These are phyloP conservation scores for Echinops telfairi DNA, from an alignment of 2,113 vertebrate genomes.

Conservation along the genomic window DNA sequence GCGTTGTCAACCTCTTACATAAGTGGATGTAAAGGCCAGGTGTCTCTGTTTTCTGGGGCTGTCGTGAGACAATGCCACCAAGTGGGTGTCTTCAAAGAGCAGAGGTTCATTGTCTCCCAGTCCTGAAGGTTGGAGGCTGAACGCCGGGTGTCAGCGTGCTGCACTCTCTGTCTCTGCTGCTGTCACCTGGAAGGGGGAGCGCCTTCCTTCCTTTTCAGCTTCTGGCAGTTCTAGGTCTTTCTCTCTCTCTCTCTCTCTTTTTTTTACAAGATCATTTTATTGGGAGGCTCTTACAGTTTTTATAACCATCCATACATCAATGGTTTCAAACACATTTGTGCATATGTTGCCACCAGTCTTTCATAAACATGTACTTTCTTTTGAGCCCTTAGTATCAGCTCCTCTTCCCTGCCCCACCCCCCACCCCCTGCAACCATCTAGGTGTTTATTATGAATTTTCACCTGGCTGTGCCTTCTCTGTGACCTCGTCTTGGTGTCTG, in stretches of 20 bases:
- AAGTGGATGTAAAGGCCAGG: neutral
- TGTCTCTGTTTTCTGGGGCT: neutral
- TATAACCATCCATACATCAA: too few relatives aligned
- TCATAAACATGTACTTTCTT: too few relatives aligned
- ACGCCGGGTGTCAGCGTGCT: neutral
- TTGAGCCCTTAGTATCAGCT: too few relatives aligned
- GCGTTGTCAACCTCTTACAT: neutral
- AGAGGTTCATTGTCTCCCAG: neutral
- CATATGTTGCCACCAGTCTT: too few relatives aligned
- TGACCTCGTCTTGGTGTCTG: neutral
- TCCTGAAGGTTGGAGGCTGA: neutral
- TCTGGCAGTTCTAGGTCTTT: neutral
- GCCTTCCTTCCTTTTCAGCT: neutral
- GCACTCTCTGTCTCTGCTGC: neutral
- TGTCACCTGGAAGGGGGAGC: neutral
- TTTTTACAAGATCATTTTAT: too few relatives aligned
- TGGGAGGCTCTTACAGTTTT: too few relatives aligned
- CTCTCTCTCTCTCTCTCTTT: too few relatives aligned
- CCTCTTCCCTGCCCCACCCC: too few relatives aligned
- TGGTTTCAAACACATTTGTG: too few relatives aligned
- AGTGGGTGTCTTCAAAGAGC: neutral
- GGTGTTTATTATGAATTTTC: too few relatives aligned
- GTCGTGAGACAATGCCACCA: neutral
- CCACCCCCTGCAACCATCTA: too few relatives aligned
- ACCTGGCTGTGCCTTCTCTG: neutral